Evolutionary conservation across 2,888 invertebrate species (phyloP), one percentile per base, ranked within the genome.

Genomic region (Meandrusa payeni): DNA sequence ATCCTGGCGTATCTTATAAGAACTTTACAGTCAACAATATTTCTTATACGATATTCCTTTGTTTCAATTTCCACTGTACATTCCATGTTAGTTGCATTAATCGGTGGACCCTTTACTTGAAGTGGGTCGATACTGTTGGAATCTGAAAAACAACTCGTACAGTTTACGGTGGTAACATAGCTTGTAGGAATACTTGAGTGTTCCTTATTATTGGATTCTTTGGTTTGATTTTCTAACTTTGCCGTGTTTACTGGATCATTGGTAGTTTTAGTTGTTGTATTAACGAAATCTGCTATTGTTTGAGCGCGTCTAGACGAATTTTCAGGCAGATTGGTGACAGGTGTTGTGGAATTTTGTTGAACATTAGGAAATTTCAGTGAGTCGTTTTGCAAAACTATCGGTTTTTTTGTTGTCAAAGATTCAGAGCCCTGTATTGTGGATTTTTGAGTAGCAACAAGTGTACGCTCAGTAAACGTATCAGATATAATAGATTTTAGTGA

Each of bases 21-120:
- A 17, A 59, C 67, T 4, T 55, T 58, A 51, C 86, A 86, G 33
- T 82, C 72, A 3, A 86, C 61, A 23, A 56, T 59, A 29, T 77
- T 68, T 15, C 59, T 65, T 5, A 76, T 55, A 11, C 65, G 56
- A 12, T 62, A 33, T 0, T 67, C 52, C 39, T 57, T 73, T 0
- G 77, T 79, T 11, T 59, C 55, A 3, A 86, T 82, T 42, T 80
- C 78, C 0, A 86, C 72, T 15, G 59, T 55, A 50, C 86, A 86
- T 46, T 76, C 64, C 61, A 73, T 75, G 1, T 67, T 52, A 2
- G 61, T 54, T 3, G 65, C 31, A 36, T 75, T 63, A 0, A 76
- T 34, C 3, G 59, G 56, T 2, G 73, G 62, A 1, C 85, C 85
- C 50, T 69, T 76, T 1, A 70, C 57, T 1, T 24, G 54, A 11